These are phyloP conservation scores for Tetragonula carbonaria DNA, from an alignment of 2,888 invertebrate genomes.

Conservation along the genomic window DNA sequence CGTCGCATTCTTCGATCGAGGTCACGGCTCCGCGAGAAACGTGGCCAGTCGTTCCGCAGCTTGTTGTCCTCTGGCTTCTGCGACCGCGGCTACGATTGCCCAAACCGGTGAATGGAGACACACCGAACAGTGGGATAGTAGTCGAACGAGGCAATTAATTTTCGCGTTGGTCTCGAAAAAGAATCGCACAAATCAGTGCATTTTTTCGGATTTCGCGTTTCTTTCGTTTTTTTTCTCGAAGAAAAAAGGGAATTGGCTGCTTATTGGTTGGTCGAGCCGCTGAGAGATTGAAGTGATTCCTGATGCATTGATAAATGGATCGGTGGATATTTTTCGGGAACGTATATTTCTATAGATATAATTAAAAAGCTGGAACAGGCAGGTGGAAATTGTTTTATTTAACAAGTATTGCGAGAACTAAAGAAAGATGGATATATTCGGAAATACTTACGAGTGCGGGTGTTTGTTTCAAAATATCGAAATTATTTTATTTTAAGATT, in stretches of 20 bases:
- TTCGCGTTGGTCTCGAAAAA: not conserved
- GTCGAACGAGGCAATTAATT: not conserved
- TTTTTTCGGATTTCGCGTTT: too few relatives aligned
- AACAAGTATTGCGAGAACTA: too few relatives aligned
- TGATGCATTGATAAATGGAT: too few relatives aligned
- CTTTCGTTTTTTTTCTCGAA: not conserved
- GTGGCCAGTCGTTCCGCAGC: conserved; percentile 44
- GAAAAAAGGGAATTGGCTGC: not conserved
- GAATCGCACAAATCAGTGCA: not conserved
- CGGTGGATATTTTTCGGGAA: too few relatives aligned
- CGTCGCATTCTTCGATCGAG: conserved; percentile 68
- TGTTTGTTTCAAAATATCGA: too few relatives aligned
- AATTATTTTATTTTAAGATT: too few relatives aligned
- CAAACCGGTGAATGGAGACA: conserved; percentile 33
- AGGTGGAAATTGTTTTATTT: too few relatives aligned
- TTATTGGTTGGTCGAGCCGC: not conserved
- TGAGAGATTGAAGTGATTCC: not conserved
- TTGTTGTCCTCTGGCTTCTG: conserved; percentile 22
- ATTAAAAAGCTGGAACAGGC: not conserved
- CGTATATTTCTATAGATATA: not conserved
- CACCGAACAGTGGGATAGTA: not conserved
- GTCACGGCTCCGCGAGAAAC: conserved; percentile 62
- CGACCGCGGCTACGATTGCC: conserved; percentile 16
- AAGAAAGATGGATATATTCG: too few relatives aligned
- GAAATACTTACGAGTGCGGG: too few relatives aligned